A percentile compares a stretch with the other conserved stretches of the same genome.
phyloP scores from a whole-genome alignment of 2,888 invertebrate species.

The Malthinus flaveolus region DNA sequence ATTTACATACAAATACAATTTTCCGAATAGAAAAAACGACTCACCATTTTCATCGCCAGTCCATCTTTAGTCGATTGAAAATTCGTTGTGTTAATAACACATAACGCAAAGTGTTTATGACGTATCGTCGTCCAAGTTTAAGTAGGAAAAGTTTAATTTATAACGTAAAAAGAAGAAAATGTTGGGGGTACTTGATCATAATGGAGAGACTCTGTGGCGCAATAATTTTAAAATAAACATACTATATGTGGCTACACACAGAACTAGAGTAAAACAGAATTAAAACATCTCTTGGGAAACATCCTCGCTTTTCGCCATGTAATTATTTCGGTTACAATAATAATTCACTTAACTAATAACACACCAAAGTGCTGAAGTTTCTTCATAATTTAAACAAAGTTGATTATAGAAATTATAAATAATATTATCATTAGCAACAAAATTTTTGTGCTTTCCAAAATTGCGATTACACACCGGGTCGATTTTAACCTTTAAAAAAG shows the following conservation, averaged over 20 bases:
- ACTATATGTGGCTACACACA: conserved; percentile 30
- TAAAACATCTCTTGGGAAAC: conserved; percentile 31
- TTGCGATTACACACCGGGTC: no score
- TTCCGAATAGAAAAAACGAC: no score
- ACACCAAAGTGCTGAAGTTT: conserved; percentile 31
- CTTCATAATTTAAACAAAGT: conserved; percentile 24
- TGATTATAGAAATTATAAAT: conserved; percentile 25
- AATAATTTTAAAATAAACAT: conserved; percentile 29
- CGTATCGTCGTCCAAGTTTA: no score
- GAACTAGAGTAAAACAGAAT: conserved; percentile 32
- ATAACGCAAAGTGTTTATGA: no score
- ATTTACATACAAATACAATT: no score
- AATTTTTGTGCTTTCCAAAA: background rate
- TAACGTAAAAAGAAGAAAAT: no score
- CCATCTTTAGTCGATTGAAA: no score
- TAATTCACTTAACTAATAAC: conserved; percentile 33
- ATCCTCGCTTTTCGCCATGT: conserved; percentile 29
- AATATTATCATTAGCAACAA: conserved; percentile 10
- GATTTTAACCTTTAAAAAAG: background rate
- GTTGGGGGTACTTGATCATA: background rate
- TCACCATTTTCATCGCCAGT: no score
- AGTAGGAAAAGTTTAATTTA: no score
- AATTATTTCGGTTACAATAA: conserved; percentile 33
- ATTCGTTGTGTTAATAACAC: no score
- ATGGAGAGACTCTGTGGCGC: conserved; percentile 22